Conservation (phyloP, 2,113 vertebrate species). For the Indri indri region DNA sequence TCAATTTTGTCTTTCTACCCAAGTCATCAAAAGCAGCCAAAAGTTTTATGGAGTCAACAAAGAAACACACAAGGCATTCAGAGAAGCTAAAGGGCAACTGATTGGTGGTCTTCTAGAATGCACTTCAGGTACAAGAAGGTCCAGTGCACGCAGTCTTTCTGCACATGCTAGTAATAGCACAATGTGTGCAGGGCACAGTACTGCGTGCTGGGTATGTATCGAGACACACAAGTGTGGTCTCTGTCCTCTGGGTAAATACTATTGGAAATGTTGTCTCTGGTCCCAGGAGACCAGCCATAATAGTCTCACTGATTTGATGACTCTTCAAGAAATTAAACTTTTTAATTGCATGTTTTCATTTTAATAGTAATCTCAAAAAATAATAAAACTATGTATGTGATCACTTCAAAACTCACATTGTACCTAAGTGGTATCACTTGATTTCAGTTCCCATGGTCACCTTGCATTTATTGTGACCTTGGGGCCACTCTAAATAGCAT, state of each 20-base stretch:
- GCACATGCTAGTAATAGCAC: no score
- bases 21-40: neutral
- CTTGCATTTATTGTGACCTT: neutral
- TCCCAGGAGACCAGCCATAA: neutral
- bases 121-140: neutral
- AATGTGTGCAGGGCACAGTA: neutral
- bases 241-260: neutral
- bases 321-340: neutral
- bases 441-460: neutral
- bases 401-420: neutral
- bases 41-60: neutral
- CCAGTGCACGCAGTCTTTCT: fast-evolving
- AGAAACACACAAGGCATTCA: neutral
- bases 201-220: fast-evolving
- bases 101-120: neutral
- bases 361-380: neutral
- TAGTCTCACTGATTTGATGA: neutral
- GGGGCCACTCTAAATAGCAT: neutral
- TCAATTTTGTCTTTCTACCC: neutral
- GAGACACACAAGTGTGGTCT: no score
- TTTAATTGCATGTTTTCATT: neutral
- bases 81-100: neutral
- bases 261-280: neutral
- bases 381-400: neutral
- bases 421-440: fast-evolving